Evolutionary conservation across 2,797 vertebrate species (phyloP), one percentile per base, ranked within the genome.

Genomic region (Scolopax bukidnonensis): DNA sequence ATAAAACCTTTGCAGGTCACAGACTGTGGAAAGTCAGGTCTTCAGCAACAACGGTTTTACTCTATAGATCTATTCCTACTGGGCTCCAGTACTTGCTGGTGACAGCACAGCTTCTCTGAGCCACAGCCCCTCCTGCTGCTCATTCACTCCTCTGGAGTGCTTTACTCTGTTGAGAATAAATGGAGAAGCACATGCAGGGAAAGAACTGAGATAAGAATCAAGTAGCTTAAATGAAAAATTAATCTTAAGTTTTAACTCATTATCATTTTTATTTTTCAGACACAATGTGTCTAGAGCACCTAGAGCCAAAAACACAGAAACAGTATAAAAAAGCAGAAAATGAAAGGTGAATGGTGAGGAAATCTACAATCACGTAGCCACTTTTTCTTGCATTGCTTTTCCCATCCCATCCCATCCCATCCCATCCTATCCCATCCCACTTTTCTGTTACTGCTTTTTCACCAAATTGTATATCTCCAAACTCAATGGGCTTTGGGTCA

Each of bases 211-310:
- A 84, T 27, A 51, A 57, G 4, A 86, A 70, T 54, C 65, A 90
- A 65, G 68, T 40, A 69, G 16, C 61, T 92, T 86, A 38, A 94
- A 78, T 71, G 64, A 47, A 94, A 93, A 91, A 90, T 36, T 51
- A 78, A 76, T 51, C 30, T 12, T 40, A 70, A 80, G 8, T 92
- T 89, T 87, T 47, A 65, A 73, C 40, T 90, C 48, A 64, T 89
- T 89, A 63, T 86, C 23, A 10, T 59, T 20, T 87, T 84, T 56
- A 32, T 80, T 89, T 96, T 71, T 64, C 90, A 84, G 71, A 53
- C 43, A 24, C 18, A 28, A 38, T 28, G n/a, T 19, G 4, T 21
- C 57, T 68, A 83, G 84, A 71, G 3, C 4, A 54, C 5, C 23
- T 40, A 38, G 14, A 86, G 7, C 14, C 12, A 28, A 56, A 10